Evolutionary conservation across 2,113 vertebrate genomes (phyloP), one percentile per base, ranked within the genome.

Genomic region (Brevimyrus niger): DNA sequence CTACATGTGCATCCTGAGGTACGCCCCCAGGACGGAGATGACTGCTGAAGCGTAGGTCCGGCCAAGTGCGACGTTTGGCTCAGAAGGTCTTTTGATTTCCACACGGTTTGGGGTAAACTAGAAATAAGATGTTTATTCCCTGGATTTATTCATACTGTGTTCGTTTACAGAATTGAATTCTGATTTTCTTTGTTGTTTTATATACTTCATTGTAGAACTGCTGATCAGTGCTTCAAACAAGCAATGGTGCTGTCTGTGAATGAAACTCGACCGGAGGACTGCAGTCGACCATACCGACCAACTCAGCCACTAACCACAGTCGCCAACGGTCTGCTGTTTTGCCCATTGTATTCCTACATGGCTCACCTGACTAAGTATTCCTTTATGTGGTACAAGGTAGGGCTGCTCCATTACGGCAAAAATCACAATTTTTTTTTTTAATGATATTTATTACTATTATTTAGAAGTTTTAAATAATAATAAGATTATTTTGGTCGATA

Each of bases 321-420:
- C 3, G 90, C 90, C 4, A 89, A 55, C 17, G 96, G 95, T 84
- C 87, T 0, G 0, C 92, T 99, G 69, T 90, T 92, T 38, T 99
- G 98, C 84, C 97, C 97, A 53, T 90, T 96, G 86, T 90, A 42
- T 4, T 83, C 91, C 4, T 95, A 97, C 88, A 93, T 94, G 76
- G 53, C 89, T 51, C 94, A 95, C 90, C 92, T 95, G 19, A 89
- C 92, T 17, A 90, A 93, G 0, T 93, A 92, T 80, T 86, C 93
- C 89, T 48, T 98, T 90, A 90, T 91, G 5, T 99, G 97, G 98
- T 96, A 95, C 94, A 98, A 95, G 96, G 98, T 99, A 89, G 92
- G 94, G 27, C 10, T 69, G 27, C 61, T 69, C n/a, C 1, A 69
- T 69, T 31, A 69, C 10, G 10, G n/a, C 9, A 65, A 65, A 65